A percentile compares a stretch with the other conserved stretches of the same genome.
These are phyloP conservation scores for Plecotus auritus DNA, from an alignment of 2,113 vertebrate species.

Conservation along the genomic window DNA sequence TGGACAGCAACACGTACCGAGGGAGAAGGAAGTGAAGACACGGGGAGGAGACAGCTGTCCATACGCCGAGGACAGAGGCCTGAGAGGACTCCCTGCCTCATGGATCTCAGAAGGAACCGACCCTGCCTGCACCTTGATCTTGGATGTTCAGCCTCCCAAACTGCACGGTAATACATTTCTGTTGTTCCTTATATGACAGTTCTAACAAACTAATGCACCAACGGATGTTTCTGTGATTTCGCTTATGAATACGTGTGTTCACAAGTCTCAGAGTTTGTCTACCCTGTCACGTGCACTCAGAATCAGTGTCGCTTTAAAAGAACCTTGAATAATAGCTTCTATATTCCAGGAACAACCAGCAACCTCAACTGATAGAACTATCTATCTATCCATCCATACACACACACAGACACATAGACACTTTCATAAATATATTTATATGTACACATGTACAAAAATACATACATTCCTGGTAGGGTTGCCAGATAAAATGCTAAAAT, in stretches of 20 bases:
- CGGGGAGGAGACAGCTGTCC: neutral
- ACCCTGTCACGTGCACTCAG: neutral
- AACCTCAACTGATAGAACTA: neutral
- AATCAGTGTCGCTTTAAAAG: neutral
- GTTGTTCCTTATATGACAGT: neutral
- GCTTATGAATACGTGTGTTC: neutral
- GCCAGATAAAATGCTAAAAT: neutral
- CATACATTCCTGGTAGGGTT: neutral
- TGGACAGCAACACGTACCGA: neutral
- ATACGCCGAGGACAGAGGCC: neutral
- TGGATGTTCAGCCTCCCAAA: neutral
- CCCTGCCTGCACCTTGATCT: neutral
- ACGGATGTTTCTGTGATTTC: neutral
- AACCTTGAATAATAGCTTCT: neutral
- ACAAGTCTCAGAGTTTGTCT: neutral
- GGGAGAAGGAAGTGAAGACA: neutral
- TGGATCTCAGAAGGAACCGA: accelerated
- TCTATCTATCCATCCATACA: neutral
- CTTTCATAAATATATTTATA: neutral
- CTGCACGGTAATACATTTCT: neutral
- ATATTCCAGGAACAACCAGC: neutral
- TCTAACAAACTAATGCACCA: neutral
- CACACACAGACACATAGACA: neutral
- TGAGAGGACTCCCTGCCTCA: neutral
- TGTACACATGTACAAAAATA: neutral